Base-by-base conservation (phyloP, 2,888 invertebrate species). In the Vanessa cardui region DNA sequence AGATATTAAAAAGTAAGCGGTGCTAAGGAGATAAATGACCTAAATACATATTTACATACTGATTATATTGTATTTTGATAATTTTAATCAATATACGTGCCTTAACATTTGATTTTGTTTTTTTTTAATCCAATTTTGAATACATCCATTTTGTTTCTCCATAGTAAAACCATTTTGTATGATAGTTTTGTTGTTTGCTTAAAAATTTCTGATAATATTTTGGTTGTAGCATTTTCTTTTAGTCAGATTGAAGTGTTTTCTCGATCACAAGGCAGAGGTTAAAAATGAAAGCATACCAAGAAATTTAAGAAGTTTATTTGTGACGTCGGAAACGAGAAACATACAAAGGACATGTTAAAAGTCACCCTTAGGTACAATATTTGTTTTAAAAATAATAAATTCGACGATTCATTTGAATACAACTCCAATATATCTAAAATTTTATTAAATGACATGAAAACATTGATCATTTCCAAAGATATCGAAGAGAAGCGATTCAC, bases 41-140 rank as follows among this genome's bases (percentile, higher is more conserved):
- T 77, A 73, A 79, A 75, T 77, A 68, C 50, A 75, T 83, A 82
- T 85, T 86, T 84, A 84, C 82, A 80, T 75, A 80, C 77, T 79
- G 77, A 80, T 81, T 80, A 80, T 78, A 78, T 77, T 81, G 78
- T 80, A 76, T 78, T 83, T 85, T 84, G 82, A 83, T 82, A 78
- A 75, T 76, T 76, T 73, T 77, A 83, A 80, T 84, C 82, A 87
- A 87, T 88, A 89, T 83, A 89, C 82, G 82, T 84, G 85, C 79
- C 74, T 83, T 86, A 88, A 89, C 88, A 86, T 83, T 83, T 77
- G 63, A n/a, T 49, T 45, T 49, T 6, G 59, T 73, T 75, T 71
- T 70, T 76, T 78, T 68, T 18, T n/a, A 63, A 39, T 47, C 66
- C 44, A 58, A 63, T 21, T 6, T 49, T 39, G 18, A n/a, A 49